Evolutionary conservation across 2,113 vertebrate species (phyloP).

Genomic region (Eonycteris spelaea): DNA sequence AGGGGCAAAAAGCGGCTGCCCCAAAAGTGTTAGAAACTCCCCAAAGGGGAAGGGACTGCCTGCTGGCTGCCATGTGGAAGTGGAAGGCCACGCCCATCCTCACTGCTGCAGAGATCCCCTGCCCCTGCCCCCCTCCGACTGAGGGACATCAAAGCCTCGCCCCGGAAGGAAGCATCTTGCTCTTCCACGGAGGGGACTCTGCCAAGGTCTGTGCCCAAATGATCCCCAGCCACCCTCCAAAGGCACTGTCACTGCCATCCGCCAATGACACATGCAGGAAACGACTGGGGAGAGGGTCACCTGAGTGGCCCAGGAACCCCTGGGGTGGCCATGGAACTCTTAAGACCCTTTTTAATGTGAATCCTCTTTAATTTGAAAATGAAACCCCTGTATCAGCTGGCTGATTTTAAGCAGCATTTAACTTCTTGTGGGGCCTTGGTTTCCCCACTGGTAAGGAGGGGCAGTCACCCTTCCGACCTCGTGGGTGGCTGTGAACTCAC

Average conservation of each 20-base stretch:
- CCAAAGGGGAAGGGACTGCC: not conserved
- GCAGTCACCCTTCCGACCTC: accelerated
- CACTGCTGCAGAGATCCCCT: not conserved
- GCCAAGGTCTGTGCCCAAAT: not conserved
- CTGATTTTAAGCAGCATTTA: not conserved
- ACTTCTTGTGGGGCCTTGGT: not conserved
- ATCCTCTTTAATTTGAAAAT: not conserved
- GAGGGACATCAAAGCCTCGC: not conserved
- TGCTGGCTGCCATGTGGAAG: too few relatives aligned
- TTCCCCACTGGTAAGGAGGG: too few relatives aligned
- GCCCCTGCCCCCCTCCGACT: not conserved
- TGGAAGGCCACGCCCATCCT: not conserved
- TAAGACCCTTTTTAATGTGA: not conserved
- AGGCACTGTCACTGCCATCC: not conserved
- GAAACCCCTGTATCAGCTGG: not conserved
- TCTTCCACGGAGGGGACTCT: not conserved
- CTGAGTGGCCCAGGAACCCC: not conserved
- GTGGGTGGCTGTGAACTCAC: accelerated
- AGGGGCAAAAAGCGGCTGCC: not conserved
- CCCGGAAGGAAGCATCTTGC: not conserved
- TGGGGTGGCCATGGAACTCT: not conserved
- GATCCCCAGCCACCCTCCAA: not conserved
- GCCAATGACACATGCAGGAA: accelerated
- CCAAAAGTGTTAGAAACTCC: not conserved
- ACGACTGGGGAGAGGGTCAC: accelerated